A percentile compares a stretch with the other conserved stretches of the same genome.
phyloP scores from a whole-genome alignment of 2,888 invertebrate species.

The Cybosia mesomella region DNA sequence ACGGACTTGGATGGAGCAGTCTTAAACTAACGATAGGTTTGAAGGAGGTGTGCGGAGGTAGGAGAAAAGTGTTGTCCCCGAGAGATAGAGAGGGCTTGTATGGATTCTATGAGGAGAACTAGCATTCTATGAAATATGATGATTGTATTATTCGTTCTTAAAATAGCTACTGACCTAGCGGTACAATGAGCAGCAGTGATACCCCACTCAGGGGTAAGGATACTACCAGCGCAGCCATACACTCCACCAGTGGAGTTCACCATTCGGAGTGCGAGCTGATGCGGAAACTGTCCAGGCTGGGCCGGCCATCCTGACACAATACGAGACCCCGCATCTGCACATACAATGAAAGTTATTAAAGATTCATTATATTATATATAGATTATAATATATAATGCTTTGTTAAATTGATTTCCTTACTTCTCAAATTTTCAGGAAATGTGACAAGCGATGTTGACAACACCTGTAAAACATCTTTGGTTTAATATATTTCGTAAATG shows the following conservation, averaged over 20 bases:
- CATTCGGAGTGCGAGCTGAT: neutral
- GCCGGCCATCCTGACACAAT: conserved; percentile 1
- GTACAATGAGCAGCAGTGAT: neutral
- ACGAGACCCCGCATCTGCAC: neutral
- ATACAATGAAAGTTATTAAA: neutral
- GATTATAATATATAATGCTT: too few species aligned
- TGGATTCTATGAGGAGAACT: too few species aligned
- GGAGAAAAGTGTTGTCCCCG: neutral
- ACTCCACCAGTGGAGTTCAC: neutral
- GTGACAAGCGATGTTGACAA: neutral
- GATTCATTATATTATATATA: neutral
- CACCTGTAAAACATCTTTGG: neutral
- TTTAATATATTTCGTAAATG: neutral
- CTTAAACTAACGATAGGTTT: neutral
- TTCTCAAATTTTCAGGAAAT: neutral
- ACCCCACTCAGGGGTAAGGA: neutral
- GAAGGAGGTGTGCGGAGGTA: neutral
- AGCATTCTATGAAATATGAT: neutral
- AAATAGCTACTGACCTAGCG: neutral
- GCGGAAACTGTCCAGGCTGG: neutral
- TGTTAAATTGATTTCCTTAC: neutral
- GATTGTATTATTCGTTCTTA: neutral
- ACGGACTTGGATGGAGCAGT: neutral
- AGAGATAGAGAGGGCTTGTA: too few species aligned
- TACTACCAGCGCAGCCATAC: neutral